A percentile compares a stretch with the other conserved stretches of the same genome.
phyloP scores from a whole-genome alignment of 2,113 vertebrate genomes.

The Hippocampus mohnikei region DNA sequence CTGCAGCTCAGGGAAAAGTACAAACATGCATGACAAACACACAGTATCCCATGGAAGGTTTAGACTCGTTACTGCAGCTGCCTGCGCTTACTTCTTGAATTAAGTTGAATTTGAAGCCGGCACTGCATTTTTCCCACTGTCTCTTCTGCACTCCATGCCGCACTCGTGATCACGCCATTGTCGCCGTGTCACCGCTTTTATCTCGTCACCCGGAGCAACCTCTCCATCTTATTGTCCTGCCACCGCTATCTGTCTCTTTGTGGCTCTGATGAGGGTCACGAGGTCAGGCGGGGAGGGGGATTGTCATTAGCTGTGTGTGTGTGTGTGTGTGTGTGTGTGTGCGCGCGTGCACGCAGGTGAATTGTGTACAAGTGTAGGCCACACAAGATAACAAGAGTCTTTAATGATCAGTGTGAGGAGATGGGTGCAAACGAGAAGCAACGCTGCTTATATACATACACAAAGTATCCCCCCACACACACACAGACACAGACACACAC shows the following conservation, averaged over 20 bases:
- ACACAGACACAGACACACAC: no score
- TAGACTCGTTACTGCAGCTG: neutral
- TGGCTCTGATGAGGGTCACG: constrained; percentile 53
- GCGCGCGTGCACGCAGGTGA: neutral
- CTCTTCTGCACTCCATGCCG: constrained; percentile 24
- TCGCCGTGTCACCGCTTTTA: constrained; percentile 45
- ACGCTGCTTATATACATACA: neutral
- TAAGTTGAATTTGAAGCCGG: constrained; percentile 1
- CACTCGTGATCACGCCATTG: constrained; percentile 32
- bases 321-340: constrained; percentile 15
- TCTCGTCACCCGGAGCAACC: constrained; percentile 47
- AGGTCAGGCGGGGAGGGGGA: constrained; percentile 30
- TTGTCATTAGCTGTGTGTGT: constrained; percentile 41
- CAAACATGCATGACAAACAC: neutral
- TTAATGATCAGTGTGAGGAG: constrained; percentile 29
- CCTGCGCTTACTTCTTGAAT: neutral
- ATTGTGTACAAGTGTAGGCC: constrained; percentile 1
- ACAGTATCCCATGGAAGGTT: neutral
- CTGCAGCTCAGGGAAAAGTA: neutral
- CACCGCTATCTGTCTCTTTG: constrained; percentile 45
- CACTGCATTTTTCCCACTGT: neutral
- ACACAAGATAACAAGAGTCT: constrained; percentile 44
- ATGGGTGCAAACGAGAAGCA: neutral
- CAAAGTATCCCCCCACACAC: no score
- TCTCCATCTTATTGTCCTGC: constrained; percentile 51